Percentiles rank a stretch among this genome's conserved stretches.
Conservation (phyloP, 2,797 vertebrate genomes). For the Urophycis tenuis region DNA sequence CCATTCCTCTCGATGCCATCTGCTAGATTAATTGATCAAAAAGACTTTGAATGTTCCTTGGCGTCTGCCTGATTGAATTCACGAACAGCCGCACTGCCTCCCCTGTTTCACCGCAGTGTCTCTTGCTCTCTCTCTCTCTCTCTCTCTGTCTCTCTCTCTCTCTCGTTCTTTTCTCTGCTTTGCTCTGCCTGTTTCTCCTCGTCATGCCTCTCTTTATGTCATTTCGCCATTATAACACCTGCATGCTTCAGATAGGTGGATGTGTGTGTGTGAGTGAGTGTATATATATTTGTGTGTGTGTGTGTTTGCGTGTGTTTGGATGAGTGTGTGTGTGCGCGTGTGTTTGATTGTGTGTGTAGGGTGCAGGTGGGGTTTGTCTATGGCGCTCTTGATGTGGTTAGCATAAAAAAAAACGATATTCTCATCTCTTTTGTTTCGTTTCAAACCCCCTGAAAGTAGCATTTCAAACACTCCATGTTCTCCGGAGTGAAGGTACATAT, state of each 20-base stretch:
- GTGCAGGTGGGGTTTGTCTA: too few relatives aligned
- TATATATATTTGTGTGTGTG: slow-evolving; percentile 23
- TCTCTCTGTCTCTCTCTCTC: slow-evolving; percentile 20
- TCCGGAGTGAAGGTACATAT: too few relatives aligned
- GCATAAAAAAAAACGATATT: too few relatives aligned
- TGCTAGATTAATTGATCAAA: slow-evolving; percentile 72
- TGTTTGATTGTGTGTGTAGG: background rate
- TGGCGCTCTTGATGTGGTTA: too few relatives aligned
- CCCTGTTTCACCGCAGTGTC: background rate
- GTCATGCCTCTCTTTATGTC: slow-evolving; percentile 36
- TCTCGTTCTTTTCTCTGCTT: slow-evolving; percentile 16
- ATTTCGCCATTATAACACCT: slow-evolving; percentile 51
- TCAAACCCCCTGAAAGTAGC: too few relatives aligned
- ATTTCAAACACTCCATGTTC: too few relatives aligned
- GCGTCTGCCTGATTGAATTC: slow-evolving; percentile 60
- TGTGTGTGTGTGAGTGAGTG: slow-evolving; percentile 45
- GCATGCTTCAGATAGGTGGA: slow-evolving; percentile 48
- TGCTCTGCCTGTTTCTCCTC: slow-evolving; percentile 30
- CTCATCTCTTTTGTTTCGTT: too few relatives aligned
- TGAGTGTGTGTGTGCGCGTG: background rate
- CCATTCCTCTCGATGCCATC: slow-evolving; percentile 52
- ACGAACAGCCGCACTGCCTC: slow-evolving; percentile 46
- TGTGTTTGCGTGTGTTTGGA: slow-evolving; percentile 4
- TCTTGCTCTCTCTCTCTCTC: slow-evolving; percentile 16
- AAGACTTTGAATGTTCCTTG: slow-evolving; percentile 57